phyloP scores from a whole-genome alignment of 2,888 invertebrate genomes.

The Crematogaster levior region DNA sequence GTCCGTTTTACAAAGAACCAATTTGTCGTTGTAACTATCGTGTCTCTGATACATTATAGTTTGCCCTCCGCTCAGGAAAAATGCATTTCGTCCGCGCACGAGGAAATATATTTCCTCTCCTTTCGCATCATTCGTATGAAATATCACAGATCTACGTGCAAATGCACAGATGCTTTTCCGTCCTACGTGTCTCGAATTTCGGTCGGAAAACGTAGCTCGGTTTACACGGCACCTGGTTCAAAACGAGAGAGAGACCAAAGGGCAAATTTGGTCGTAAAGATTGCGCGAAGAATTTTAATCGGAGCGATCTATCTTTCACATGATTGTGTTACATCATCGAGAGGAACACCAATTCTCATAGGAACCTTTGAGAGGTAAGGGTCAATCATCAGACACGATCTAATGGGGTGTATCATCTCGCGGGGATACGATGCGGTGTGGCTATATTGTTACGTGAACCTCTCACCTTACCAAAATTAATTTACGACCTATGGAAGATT shows the following conservation, averaged over 20 bases:
- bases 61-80: background rate
- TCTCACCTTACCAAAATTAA: slow-evolving; percentile 39
- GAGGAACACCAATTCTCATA: slow-evolving; percentile 38
- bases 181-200: slow-evolving; percentile 40
- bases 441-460: slow-evolving; percentile 26
- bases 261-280: slow-evolving; percentile 33
- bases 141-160: slow-evolving; percentile 36
- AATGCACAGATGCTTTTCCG: slow-evolving; percentile 38
- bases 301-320: slow-evolving; percentile 26
- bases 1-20: background rate
- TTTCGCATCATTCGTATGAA: slow-evolving; percentile 6
- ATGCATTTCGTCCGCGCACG: background rate
- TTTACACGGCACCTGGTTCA: slow-evolving; percentile 13
- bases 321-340: slow-evolving; percentile 41
- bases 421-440: slow-evolving; percentile 28
- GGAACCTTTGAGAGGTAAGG: slow-evolving; percentile 28
- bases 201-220: background rate
- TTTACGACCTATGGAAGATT: slow-evolving; percentile 29
- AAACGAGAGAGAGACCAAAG: background rate
- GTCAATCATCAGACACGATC: slow-evolving; percentile 48
- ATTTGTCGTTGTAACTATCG: background rate
- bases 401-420: background rate
- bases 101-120: slow-evolving; percentile 21
- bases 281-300: slow-evolving; percentile 53
- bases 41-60: background rate